Evolutionary conservation across 2,888 invertebrate genomes (phyloP).

Genomic region (Mantis religiosa): DNA sequence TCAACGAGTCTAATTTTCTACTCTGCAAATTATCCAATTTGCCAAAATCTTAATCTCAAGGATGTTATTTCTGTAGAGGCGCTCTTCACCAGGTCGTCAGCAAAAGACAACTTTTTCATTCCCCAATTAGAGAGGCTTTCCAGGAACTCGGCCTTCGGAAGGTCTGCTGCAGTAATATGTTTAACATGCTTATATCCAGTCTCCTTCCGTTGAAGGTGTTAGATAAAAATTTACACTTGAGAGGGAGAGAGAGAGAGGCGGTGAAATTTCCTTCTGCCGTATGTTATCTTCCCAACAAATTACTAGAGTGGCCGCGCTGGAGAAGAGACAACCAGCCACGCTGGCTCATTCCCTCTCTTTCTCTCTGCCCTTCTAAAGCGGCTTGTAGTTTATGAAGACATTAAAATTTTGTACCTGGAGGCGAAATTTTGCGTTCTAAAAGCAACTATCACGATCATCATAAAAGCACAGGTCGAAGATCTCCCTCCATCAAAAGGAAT

Average conservation of each 20-base stretch:
- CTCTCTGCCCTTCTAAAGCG: background rate
- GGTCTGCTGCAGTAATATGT: background rate
- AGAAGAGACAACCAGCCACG: background rate
- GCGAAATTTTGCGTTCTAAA: conserved; percentile 8
- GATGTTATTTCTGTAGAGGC: background rate
- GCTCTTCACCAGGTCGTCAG: background rate
- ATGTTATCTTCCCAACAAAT: background rate
- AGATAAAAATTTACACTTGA: background rate
- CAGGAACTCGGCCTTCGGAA: background rate
- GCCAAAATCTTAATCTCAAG: background rate
- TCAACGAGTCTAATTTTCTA: too few species aligned
- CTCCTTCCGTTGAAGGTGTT: background rate
- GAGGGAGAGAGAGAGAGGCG: background rate
- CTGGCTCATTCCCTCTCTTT: background rate
- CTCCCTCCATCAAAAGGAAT: background rate
- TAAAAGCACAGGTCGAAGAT: conserved; percentile 10
- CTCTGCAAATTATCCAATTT: background rate
- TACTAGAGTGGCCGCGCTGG: background rate
- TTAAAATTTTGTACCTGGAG: conserved; percentile 1
- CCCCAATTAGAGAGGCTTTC: background rate
- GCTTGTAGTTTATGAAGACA: conserved; percentile 2
- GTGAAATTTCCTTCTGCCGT: background rate
- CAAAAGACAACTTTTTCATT: background rate
- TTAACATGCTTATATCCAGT: background rate
- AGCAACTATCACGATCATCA: background rate